Evolutionary conservation across 2,888 invertebrate genomes (phyloP), one percentile per base, ranked within the genome.

Genomic region (Gordius sp.): DNA sequence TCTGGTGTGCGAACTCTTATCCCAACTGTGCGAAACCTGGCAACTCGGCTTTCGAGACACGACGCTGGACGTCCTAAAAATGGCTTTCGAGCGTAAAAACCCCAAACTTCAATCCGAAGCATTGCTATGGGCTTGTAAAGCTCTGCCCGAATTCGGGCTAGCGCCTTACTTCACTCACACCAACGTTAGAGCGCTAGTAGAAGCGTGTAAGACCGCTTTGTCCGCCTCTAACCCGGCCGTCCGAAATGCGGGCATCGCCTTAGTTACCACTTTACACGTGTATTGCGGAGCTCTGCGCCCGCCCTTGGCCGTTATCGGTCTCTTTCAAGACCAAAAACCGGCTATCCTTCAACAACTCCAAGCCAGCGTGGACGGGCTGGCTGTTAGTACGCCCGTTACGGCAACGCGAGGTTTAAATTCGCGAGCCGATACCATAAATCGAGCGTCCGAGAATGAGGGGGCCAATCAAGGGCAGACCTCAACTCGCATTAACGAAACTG

Each of bases 61-160:
- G 27, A 52, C 53, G 33, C 20, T 23, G 8, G 60, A 68, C 65
- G 77, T 80, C 0, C 69, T 83, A 25, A 74, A 76, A 1, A 79
- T 77, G 66, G 81, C 82, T 0, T 81, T 84, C 68, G 77, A 66
- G 33, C 83, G 85, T 68, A 85, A 84, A 70, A 86, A 81, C 65
- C 86, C 86, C 0, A 85, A 85, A 69, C 82, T 84, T 41, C 82
- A 84, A 65, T 78, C 81, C 0, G 86, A 86, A 68, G 75, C 81
- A 58, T 73, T 86, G 57, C 74, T 75, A 59, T 87, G 86, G 85
- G 73, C 84, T 60, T 72, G 77, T 1, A 75, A 70, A 41, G 79
- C 83, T 0, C 74, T 87, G 2, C 77, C 77, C 64, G 85, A 86
- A 66, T 87, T 86, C 73, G 86, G 87, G 1, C 79, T 83, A 64